These are phyloP conservation scores for Etheostoma perlongum DNA, from an alignment of 2,797 vertebrate genomes.

Conservation along the genomic window DNA sequence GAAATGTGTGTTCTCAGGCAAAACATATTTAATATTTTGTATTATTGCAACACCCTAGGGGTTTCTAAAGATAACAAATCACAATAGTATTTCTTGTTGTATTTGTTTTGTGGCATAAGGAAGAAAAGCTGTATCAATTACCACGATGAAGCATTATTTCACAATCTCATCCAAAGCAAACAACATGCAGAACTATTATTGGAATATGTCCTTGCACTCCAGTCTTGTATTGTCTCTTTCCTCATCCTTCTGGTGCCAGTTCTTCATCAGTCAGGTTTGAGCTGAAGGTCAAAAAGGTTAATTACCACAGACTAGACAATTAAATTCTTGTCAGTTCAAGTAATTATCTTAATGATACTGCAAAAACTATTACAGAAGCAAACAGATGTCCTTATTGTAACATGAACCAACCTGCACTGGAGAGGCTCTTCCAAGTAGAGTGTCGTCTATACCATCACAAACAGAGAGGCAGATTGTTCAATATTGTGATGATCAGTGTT, in stretches of 20 bases:
- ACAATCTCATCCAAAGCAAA: not conserved
- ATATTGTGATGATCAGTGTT: too few relatives aligned
- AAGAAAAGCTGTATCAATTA: not conserved
- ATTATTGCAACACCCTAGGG: not conserved
- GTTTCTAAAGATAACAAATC: not conserved
- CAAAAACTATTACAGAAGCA: not conserved
- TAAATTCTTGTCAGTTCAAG: not conserved
- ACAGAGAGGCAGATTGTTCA: too few relatives aligned
- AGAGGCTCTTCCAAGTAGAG: too few relatives aligned
- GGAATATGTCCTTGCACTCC: not conserved
- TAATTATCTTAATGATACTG: not conserved
- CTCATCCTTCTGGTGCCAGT: not conserved
- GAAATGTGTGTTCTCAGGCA: not conserved
- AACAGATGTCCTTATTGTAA: not conserved
- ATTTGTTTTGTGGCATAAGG: not conserved
- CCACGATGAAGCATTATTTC: not conserved
- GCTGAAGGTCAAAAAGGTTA: not conserved
- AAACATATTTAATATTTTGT: not conserved
- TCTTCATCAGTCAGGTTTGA: not conserved
- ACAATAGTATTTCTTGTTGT: not conserved
- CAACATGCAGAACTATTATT: not conserved
- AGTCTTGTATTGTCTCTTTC: not conserved
- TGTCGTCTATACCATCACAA: too few relatives aligned
- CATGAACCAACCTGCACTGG: not conserved
- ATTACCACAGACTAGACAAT: not conserved